A percentile compares a stretch with the other conserved stretches of the same genome.
Evolutionary conservation across 2,888 invertebrate genomes (phyloP).

Genomic region (Liopterus haemorrhoidalis): DNA sequence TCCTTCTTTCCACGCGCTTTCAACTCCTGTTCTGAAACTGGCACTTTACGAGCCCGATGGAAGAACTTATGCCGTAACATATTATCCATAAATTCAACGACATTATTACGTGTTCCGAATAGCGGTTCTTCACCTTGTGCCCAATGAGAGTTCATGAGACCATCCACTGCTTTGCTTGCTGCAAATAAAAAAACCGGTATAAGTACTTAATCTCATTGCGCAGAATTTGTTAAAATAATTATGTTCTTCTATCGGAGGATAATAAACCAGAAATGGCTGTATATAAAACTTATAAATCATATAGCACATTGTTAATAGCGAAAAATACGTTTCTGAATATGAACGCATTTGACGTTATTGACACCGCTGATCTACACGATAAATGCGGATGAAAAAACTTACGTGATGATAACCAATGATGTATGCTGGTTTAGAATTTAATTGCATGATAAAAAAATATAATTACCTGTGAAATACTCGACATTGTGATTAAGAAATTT

Average conservation of each 20-base stretch:
- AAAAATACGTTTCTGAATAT: neutral
- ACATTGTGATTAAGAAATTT: conserved; percentile 95
- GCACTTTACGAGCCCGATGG: conserved; percentile 87
- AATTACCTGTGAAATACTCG: conserved; percentile 86
- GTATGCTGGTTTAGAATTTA: neutral
- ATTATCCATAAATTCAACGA: conserved; percentile 70
- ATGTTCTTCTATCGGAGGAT: neutral
- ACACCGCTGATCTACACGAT: neutral
- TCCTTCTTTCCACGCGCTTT: conserved; percentile 55
- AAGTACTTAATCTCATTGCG: too few species aligned
- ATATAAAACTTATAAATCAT: neutral
- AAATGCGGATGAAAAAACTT: neutral
- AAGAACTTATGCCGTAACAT: conserved; percentile 92
- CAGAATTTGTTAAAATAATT: too few species aligned
- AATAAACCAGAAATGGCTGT: neutral
- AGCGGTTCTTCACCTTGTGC: conserved; percentile 66
- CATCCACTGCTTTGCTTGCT: conserved; percentile 86
- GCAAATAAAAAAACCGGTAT: conserved; percentile 33
- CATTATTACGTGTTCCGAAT: conserved; percentile 76
- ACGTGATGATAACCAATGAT: neutral
- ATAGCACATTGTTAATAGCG: neutral
- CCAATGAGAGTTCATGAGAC: conserved; percentile 86
- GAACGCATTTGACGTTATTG: neutral
- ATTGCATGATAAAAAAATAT: too few species aligned
- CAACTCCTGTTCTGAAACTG: conserved; percentile 64